Evolutionary conservation across 2,113 vertebrate genomes (phyloP).

Genomic region (Myxocyprinus asiaticus): DNA sequence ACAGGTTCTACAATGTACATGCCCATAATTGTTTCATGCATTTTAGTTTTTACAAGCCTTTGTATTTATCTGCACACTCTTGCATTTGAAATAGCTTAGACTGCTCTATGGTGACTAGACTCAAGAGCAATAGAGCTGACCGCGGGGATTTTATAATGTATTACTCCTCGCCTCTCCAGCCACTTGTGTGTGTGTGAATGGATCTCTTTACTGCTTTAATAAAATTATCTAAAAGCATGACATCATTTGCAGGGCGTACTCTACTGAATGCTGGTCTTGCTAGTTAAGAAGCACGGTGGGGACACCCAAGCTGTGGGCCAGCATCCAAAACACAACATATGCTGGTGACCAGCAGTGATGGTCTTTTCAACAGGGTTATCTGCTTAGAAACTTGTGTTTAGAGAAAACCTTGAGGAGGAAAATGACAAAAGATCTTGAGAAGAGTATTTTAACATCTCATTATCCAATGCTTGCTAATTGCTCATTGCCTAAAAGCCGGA

Average conservation of each 20-base stretch:
- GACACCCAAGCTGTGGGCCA: too few relatives aligned
- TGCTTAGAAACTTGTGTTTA: too few relatives aligned
- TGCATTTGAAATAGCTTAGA: not conserved
- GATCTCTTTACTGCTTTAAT: not conserved
- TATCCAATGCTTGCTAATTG: not conserved
- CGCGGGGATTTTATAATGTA: constrained; percentile 26
- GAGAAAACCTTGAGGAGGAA: too few relatives aligned
- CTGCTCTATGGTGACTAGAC: not conserved
- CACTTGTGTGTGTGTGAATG: constrained; percentile 17
- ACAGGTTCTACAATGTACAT: too few relatives aligned
- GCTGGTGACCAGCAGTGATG: too few relatives aligned
- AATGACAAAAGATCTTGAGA: not conserved
- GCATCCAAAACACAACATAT: too few relatives aligned
- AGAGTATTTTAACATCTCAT: not conserved
- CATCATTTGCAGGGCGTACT: not conserved
- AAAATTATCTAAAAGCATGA: constrained; percentile 22
- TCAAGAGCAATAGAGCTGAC: constrained; percentile 16
- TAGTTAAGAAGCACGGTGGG: too few relatives aligned
- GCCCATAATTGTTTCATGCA: not conserved
- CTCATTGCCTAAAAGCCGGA: not conserved
- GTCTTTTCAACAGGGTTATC: too few relatives aligned
- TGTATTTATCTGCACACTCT: not conserved
- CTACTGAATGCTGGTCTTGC: too few relatives aligned
- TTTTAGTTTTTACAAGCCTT: not conserved
- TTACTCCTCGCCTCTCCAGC: not conserved